These are phyloP conservation scores for Meliscaeva auricollis DNA, from an alignment of 2,888 invertebrate genomes.

Conservation along the genomic window DNA sequence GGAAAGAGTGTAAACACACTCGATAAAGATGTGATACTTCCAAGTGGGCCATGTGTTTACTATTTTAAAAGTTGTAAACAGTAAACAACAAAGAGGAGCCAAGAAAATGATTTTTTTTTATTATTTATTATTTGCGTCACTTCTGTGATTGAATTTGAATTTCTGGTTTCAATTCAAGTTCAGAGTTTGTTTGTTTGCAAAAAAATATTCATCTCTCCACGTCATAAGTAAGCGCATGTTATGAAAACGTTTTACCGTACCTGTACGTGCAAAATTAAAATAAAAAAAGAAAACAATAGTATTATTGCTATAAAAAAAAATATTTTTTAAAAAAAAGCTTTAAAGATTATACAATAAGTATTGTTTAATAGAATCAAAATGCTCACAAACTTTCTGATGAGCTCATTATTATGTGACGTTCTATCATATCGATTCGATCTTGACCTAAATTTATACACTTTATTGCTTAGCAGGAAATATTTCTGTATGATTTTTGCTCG, in stretches of 20 bases:
- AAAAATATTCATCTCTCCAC: background rate
- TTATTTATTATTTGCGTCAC: slow-evolving; percentile 16
- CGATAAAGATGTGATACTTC: slow-evolving; percentile 35
- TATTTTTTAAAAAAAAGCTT: background rate
- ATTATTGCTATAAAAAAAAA: background rate
- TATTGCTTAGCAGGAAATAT: background rate
- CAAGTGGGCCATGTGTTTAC: slow-evolving; percentile 57
- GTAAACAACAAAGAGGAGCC: slow-evolving; percentile 30
- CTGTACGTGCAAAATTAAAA: background rate
- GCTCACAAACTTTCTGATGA: slow-evolving; percentile 4
- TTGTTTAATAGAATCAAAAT: background rate
- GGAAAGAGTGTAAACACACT: slow-evolving; percentile 25
- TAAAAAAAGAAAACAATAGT: background rate
- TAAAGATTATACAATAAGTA: background rate
- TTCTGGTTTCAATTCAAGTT: slow-evolving; percentile 33
- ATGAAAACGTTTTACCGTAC: too few relatives aligned
- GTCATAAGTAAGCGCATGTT: background rate
- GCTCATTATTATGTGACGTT: slow-evolving; percentile 45
- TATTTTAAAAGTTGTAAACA: slow-evolving; percentile 53
- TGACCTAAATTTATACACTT: slow-evolving; percentile 54
- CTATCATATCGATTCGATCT: slow-evolving; percentile 31
- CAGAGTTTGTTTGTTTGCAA: slow-evolving; percentile 17
- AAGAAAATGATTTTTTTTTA: slow-evolving; percentile 11
- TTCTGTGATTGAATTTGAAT: slow-evolving; percentile 18
- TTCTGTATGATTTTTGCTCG: background rate